Conservation (phyloP, 2,797 vertebrate genomes). For the Varecia variegata region DNA sequence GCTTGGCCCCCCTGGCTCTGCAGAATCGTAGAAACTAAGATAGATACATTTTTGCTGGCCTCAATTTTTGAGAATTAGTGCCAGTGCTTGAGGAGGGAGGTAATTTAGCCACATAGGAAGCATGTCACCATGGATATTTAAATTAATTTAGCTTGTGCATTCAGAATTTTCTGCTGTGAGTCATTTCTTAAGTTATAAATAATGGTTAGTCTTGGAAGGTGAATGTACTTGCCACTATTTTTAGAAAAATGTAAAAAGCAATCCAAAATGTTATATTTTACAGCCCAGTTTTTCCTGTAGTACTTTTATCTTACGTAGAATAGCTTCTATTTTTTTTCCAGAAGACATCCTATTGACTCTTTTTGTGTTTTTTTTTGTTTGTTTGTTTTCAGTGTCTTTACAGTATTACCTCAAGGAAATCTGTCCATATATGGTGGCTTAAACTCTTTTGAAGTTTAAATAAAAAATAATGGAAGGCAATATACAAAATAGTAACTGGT, state of each 20-base stretch:
- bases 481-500: not conserved
- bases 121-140: slow-evolving; percentile 57
- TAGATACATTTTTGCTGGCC: not conserved
- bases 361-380: not conserved
- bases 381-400: not conserved
- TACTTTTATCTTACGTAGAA: not conserved
- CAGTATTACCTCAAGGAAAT: not conserved
- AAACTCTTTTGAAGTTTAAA: not conserved
- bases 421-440: not conserved
- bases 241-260: slow-evolving; percentile 41
- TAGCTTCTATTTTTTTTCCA: not conserved
- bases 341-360: not conserved
- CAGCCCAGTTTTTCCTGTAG: not conserved
- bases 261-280: slow-evolving; percentile 28
- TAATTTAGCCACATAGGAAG: slow-evolving; percentile 7
- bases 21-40: not conserved
- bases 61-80: not conserved
- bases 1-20: not conserved
- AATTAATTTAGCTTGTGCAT: slow-evolving; percentile 46
- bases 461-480: not conserved
- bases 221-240: slow-evolving; percentile 42
- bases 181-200: slow-evolving; percentile 63
- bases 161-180: slow-evolving; percentile 53
- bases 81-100: not conserved
- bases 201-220: slow-evolving; percentile 39